A percentile compares a stretch with the other conserved stretches of the same genome.
Conservation (phyloP, 2,113 vertebrate species). For the Ramphastos sulfuratus region DNA sequence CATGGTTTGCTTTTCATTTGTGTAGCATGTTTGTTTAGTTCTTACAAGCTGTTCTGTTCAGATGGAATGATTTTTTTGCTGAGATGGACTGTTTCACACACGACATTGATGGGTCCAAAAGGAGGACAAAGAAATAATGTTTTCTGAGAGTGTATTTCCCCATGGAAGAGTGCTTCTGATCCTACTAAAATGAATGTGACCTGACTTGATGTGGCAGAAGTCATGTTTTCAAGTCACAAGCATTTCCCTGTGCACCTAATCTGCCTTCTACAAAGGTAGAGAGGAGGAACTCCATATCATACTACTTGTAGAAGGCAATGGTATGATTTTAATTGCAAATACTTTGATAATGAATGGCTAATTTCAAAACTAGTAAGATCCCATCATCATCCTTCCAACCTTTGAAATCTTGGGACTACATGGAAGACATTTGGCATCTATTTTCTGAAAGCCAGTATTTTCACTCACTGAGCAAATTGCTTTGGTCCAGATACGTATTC, state of each 20-base stretch:
- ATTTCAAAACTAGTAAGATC: neutral
- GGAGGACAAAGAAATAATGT: neutral
- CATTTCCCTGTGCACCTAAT: neutral
- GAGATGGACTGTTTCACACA: neutral
- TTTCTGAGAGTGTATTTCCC: neutral
- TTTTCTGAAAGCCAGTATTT: neutral
- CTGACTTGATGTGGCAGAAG: neutral
- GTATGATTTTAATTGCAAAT: neutral
- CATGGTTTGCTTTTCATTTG: neutral
- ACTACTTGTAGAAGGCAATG: neutral
- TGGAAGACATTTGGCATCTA: neutral
- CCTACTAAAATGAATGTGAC: neutral
- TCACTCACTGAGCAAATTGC: neutral
- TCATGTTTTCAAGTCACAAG: fast-evolving
- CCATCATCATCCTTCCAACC: neutral
- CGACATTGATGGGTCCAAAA: neutral
- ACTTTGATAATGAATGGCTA: neutral
- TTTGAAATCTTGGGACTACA: neutral
- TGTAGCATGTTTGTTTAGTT: neutral
- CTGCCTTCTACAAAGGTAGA: neutral
- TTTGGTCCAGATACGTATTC: neutral
- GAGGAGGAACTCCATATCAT: neutral
- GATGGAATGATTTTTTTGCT: neutral
- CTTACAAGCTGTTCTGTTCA: neutral
- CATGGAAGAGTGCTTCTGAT: neutral